Percentiles rank a stretch among this genome's conserved stretches.
Evolutionary conservation across 2,113 vertebrate genomes (phyloP).

Genomic region (Sprattus sprattus): DNA sequence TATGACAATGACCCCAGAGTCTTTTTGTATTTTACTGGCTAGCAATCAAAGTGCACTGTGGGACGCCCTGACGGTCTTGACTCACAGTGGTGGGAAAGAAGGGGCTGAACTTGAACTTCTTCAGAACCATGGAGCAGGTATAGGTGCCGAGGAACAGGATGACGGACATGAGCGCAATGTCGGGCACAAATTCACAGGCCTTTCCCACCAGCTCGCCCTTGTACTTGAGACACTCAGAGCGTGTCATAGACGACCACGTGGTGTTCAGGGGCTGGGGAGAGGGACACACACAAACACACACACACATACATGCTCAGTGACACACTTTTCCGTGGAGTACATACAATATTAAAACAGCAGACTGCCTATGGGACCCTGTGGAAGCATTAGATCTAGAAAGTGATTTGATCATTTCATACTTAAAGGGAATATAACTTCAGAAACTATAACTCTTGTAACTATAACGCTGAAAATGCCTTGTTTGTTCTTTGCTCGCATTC

Average conservation of each 20-base stretch:
- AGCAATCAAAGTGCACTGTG: background rate
- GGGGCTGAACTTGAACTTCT: conserved; percentile 95
- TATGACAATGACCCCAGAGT: background rate
- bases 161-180: conserved; percentile 94
- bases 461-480: background rate
- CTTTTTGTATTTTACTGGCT: background rate
- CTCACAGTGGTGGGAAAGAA: conserved; percentile 96
- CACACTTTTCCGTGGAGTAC: background rate
- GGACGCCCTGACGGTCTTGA: conserved; percentile 22
- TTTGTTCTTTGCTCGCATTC: background rate
- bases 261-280: conserved; percentile 66
- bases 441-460: background rate
- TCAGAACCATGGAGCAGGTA: conserved; percentile 93
- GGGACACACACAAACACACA: background rate
- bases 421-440: background rate
- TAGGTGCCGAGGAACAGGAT: conserved; percentile 99
- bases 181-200: conserved; percentile 84
- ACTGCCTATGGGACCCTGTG: background rate
- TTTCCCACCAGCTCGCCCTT: conserved; percentile 83
- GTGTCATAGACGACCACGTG: conserved; percentile 83
- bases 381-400: no score
- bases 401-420: no score
- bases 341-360: background rate
- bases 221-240: conserved; percentile 82
- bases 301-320: background rate